Conservation (phyloP, 2,113 vertebrate species). For the Chaetodon auriga region DNA sequence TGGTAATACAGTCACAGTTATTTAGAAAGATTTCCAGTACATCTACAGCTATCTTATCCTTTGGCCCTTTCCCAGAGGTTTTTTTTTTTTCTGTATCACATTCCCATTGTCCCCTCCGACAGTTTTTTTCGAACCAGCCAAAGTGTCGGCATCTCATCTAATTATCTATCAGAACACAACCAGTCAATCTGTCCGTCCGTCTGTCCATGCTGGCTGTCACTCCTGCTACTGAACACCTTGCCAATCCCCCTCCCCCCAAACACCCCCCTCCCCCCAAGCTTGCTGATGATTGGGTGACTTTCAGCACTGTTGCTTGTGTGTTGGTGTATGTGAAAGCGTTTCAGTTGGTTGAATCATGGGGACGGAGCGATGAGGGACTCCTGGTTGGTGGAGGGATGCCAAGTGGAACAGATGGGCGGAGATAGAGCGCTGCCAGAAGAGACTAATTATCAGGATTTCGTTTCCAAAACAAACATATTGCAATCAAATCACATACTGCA, state of each 20-base stretch:
- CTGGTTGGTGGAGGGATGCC: constrained; percentile 73
- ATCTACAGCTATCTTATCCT: neutral
- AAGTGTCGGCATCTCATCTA: constrained; percentile 75
- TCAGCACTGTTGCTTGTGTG: constrained; percentile 53
- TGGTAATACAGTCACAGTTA: neutral
- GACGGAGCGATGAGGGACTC: constrained; percentile 63
- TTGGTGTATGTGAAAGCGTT: constrained; percentile 56
- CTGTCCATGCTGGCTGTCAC: constrained; percentile 67
- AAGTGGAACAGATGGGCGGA: constrained; percentile 76
- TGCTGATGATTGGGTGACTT: constrained; percentile 53
- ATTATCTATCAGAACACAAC: constrained; percentile 77
- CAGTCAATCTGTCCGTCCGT: constrained; percentile 75
- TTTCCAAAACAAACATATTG: constrained; percentile 83
- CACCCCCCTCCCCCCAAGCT: neutral
- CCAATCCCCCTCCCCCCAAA: constrained; percentile 25
- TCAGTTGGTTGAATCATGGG: constrained; percentile 60
- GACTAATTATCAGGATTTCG: constrained; percentile 79
- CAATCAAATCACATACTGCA: constrained; percentile 83
- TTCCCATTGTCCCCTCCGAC: constrained; percentile 40
- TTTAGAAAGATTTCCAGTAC: constrained; percentile 25
- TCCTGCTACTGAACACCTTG: constrained; percentile 40
- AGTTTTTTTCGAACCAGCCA: constrained; percentile 54
- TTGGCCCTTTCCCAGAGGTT: neutral
- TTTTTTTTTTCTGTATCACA: constrained; percentile 8
- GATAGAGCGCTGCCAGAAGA: constrained; percentile 71